phyloP scores from a whole-genome alignment of 2,888 invertebrate genomes.

The Halictus ligatus region DNA sequence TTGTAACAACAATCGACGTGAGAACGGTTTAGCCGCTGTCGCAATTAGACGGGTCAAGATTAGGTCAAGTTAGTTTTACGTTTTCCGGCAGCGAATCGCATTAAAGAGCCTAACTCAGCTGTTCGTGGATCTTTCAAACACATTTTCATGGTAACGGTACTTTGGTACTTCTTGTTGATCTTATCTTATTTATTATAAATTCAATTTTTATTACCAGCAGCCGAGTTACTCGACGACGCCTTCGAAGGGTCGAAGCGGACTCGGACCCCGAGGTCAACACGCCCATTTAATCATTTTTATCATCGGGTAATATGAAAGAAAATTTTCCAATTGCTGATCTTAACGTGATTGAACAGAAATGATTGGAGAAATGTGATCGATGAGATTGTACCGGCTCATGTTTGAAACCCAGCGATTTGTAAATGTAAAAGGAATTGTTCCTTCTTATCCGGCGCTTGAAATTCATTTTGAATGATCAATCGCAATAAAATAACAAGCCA shows the following conservation, averaged over 20 bases:
- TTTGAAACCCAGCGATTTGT: neutral
- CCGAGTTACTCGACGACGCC: neutral
- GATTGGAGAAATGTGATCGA: no score
- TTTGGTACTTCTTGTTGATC: no score
- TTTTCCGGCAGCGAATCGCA: neutral
- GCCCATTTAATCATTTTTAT: neutral
- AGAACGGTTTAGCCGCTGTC: neutral
- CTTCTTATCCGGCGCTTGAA: neutral
- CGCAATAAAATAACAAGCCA: neutral
- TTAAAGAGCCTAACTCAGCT: neutral
- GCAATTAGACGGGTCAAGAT: neutral
- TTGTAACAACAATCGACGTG: conserved; percentile 11
- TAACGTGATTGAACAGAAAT: neutral
- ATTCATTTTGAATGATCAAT: neutral
- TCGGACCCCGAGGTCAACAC: neutral
- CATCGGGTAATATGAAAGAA: neutral
- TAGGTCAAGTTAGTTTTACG: neutral
- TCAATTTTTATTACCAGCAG: neutral
- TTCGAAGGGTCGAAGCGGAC: neutral
- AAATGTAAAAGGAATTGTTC: neutral
- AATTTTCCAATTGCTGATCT: neutral
- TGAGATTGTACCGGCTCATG: neutral
- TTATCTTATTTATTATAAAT: neutral
- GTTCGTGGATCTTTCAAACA: neutral
- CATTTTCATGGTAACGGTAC: neutral